phyloP scores from a whole-genome alignment of 2,797 vertebrate species.

The Schizothorax lantsangensis region DNA sequence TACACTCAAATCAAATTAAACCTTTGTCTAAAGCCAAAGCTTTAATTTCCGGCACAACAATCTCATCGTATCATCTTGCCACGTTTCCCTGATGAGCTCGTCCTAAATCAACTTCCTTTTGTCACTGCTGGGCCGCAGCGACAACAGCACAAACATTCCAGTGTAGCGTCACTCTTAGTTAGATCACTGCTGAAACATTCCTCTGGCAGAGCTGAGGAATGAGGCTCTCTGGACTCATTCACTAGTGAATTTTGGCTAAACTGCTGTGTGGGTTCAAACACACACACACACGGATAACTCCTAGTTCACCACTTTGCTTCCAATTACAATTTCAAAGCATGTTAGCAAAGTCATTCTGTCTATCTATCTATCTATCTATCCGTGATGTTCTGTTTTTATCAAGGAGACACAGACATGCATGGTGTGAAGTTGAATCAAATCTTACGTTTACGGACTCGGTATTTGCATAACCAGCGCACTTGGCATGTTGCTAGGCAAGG shows the following conservation, averaged over 20 bases:
- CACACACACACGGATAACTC: background rate
- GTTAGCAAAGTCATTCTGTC: background rate
- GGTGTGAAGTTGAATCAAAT: too few species aligned
- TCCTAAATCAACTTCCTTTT: conserved; percentile 58
- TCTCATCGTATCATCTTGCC: conserved; percentile 18
- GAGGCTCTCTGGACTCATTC: conserved; percentile 6
- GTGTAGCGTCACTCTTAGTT: conserved; percentile 23
- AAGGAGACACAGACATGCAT: too few species aligned
- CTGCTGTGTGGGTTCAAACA: conserved; percentile 1
- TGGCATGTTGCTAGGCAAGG: too few species aligned
- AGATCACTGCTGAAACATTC: conserved; percentile 42
- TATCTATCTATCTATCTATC: too few species aligned
- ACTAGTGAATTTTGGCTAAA: conserved; percentile 35
- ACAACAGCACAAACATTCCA: conserved; percentile 46
- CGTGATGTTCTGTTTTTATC: too few species aligned
- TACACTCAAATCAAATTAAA: conserved; percentile 3
- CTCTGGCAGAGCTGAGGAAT: conserved; percentile 28
- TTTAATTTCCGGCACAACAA: conserved; percentile 10
- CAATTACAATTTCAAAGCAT: background rate
- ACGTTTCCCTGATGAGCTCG: conserved; percentile 22
- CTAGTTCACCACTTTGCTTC: background rate
- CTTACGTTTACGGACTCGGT: too few species aligned
- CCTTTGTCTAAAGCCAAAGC: conserved; percentile 6
- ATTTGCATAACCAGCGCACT: too few species aligned
- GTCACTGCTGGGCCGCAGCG: conserved; percentile 29